Evolutionary conservation across 2,113 vertebrate genomes (phyloP).

Genomic region (Chaetorhynchus papuensis): DNA sequence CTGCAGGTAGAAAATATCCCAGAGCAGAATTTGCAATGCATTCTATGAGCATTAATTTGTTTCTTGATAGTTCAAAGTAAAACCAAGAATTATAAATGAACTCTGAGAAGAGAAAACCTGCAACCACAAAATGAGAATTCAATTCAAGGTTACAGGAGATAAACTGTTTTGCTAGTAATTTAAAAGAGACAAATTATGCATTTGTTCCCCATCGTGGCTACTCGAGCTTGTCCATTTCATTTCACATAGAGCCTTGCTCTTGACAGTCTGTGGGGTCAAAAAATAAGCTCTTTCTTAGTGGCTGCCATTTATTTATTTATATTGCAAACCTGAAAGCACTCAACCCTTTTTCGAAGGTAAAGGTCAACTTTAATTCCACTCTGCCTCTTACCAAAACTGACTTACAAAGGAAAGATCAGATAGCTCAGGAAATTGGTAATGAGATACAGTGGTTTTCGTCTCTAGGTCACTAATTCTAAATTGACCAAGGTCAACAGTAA

Average conservation of each 20-base stretch:
- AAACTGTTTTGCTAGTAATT: background rate
- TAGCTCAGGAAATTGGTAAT: constrained; percentile 63
- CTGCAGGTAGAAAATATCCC: background rate
- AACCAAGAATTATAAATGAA: background rate
- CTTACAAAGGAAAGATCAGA: constrained; percentile 48
- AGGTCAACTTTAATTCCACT: constrained; percentile 53
- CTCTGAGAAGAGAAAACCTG: background rate
- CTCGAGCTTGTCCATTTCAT: background rate
- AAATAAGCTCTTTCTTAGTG: background rate
- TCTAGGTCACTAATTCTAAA: constrained; percentile 64
- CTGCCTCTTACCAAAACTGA: constrained; percentile 30
- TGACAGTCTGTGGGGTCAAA: background rate
- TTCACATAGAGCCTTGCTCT: background rate
- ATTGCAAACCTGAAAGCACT: constrained; percentile 29
- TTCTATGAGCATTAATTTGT: background rate
- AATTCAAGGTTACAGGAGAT: background rate
- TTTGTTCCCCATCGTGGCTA: background rate
- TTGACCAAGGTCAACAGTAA: constrained; percentile 60
- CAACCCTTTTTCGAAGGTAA: background rate
- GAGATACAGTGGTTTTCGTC: constrained; percentile 53
- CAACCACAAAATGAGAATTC: background rate
- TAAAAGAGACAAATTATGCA: background rate
- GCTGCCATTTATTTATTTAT: background rate
- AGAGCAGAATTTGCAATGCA: background rate
- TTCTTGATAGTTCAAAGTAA: constrained; percentile 17